Percentiles rank a stretch among this genome's conserved stretches.
These are phyloP conservation scores for Crepidodera aurea DNA, from an alignment of 2,888 invertebrate genomes.

Conservation along the genomic window DNA sequence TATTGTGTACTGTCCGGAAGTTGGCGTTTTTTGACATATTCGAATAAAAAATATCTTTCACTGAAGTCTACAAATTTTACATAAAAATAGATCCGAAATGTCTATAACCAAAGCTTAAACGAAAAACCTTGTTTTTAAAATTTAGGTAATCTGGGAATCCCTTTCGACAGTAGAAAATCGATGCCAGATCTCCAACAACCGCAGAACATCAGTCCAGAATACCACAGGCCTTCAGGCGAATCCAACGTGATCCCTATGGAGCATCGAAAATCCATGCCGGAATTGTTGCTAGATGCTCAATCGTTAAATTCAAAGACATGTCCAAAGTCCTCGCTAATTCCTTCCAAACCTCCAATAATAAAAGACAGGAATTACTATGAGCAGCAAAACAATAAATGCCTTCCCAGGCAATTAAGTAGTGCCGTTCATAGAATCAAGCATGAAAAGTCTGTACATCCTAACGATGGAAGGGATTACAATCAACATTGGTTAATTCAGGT, in stretches of 20 bases:
- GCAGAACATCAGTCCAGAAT: constrained; percentile 45
- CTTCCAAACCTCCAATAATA: constrained; percentile 66
- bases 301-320: constrained; percentile 56
- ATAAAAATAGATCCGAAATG: too few relatives aligned
- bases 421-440: constrained; percentile 81
- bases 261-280: constrained; percentile 57
- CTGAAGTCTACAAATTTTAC: too few relatives aligned
- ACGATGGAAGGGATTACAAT: constrained; percentile 68
- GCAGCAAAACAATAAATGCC: constrained; percentile 65
- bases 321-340: constrained; percentile 62
- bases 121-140: too few relatives aligned
- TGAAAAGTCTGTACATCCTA: constrained; percentile 76
- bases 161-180: constrained; percentile 44
- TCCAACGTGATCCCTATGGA: constrained; percentile 37
- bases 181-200: constrained; percentile 57
- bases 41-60: too few relatives aligned
- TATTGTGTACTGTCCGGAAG: too few relatives aligned
- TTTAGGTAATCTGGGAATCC: constrained; percentile 21
- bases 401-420: constrained; percentile 64
- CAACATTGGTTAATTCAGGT: constrained; percentile 94
- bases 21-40: too few relatives aligned
- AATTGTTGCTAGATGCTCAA: constrained; percentile 58
- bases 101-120: too few relatives aligned
- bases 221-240: constrained; percentile 22
- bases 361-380: constrained; percentile 48